A percentile compares a stretch with the other conserved stretches of the same genome.
phyloP scores from a whole-genome alignment of 1,140 invertebrate genomes.

The Anastatus disparis region DNA sequence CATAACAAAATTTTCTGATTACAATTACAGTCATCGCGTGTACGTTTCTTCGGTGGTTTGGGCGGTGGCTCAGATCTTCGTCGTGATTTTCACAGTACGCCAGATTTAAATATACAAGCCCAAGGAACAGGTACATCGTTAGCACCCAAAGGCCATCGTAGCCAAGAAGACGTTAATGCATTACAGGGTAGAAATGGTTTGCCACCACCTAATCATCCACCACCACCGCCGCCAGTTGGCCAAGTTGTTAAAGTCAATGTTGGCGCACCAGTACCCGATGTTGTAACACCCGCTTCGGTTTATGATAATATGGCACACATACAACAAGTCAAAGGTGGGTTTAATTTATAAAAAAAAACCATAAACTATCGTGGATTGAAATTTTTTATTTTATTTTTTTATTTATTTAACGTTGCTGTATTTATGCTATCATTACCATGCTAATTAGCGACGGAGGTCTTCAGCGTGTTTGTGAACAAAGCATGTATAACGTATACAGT shows the following conservation, averaged over 20 bases:
- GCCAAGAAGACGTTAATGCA: conserved; percentile 81
- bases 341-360: too few species aligned
- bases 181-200: conserved; percentile 65
- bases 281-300: conserved; percentile 61
- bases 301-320: conserved; percentile 66
- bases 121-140: conserved; percentile 44
- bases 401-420: too few species aligned
- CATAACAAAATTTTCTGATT: too few species aligned
- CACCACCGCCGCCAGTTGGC: conserved; percentile 76
- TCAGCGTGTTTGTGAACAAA: too few species aligned
- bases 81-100: conserved; percentile 88
- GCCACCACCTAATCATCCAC: conserved; percentile 77
- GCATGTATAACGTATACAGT: too few species aligned
- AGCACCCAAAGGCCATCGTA: conserved; percentile 72
- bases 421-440: too few species aligned
- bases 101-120: conserved; percentile 75
- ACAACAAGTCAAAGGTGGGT: conserved; percentile 64
- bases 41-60: conserved; percentile 69
- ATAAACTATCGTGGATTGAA: too few species aligned
- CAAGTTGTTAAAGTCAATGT: conserved; percentile 82
- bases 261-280: conserved; percentile 58
- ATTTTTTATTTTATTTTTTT: too few species aligned
- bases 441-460: too few species aligned
- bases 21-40: conserved; percentile 63
- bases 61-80: conserved; percentile 74